Evolutionary conservation across 37 sponge, comb jelly and placozoan species (phyloP), one percentile per base, ranked within the genome.

Genomic region (Corticium candelabrum): DNA sequence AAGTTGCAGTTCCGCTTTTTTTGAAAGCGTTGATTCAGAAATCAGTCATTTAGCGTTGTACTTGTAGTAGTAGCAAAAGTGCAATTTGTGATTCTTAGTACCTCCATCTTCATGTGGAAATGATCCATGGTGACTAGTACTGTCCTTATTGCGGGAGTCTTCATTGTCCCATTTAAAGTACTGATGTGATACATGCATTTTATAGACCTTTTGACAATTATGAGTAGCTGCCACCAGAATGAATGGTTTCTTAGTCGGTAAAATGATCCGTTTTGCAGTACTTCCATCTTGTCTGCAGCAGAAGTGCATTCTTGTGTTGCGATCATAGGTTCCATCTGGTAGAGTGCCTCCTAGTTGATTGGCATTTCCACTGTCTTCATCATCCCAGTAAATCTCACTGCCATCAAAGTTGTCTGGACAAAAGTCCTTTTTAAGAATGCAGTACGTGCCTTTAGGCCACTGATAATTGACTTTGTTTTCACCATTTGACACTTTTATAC

Each of bases 381-480:
- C 81, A 73, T 81, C 81, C 81, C 81, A 81, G 41, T 74, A 35
- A 3, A 81, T 76, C 27, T 3, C 40, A 2, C 74, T 70, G 2
- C 38, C 35, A 4, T 33, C 39, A 34, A 81, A 81, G 27, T 74
- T 74, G 35, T 27, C 1, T 74, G 81, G 81, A 73, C 81, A 81
- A 34, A 34, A 34, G 41, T 37, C 35, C 37, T 81, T 81, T 32
- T 76, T 81, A 21, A 29, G 40, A 30, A 81, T 37, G 38, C 81
- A 81, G 74, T 81, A 81, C 29, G 35, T 34, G 36, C 81, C 81
- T 81, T 29, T 81, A 3, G 81, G 81, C 81, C 81, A 81, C 4
- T 4, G 40, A 3, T 33, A 38, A 21, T 78, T 78, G 3, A 37
- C 21, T 37, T 37, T 35, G 71, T 5, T 40, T n/a, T n/a, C n/a